These are phyloP conservation scores for Cantharis flavilabris DNA, from an alignment of 2,888 invertebrate genomes.

Conservation along the genomic window DNA sequence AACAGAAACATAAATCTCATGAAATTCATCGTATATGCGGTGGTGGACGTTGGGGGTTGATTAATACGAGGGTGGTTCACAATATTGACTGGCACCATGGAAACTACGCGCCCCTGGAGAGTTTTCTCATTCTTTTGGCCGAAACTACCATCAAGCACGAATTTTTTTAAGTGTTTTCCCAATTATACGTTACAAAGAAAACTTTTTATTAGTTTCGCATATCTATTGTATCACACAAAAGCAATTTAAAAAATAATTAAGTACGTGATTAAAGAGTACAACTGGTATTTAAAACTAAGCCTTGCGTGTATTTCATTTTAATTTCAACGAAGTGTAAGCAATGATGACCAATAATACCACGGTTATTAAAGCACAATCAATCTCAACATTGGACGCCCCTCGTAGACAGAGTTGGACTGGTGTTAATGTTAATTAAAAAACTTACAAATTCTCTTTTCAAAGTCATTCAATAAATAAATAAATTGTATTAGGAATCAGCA, in stretches of 20 bases:
- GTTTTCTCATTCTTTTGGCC: not conserved
- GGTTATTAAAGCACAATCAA: not conserved
- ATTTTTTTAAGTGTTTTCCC: not conserved
- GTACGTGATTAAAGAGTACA: not conserved
- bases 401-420: not conserved
- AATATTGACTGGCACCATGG: not conserved
- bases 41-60: not conserved
- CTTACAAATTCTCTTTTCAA: too few species aligned
- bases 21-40: not conserved
- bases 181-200: not conserved
- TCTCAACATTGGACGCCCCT: not conserved
- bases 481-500: too few species aligned
- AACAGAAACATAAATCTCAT: not conserved
- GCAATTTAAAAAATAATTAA: not conserved
- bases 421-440: too few species aligned
- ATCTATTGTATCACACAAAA: not conserved
- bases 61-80: not conserved
- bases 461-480: too few species aligned
- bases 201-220: not conserved
- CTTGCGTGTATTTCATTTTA: not conserved
- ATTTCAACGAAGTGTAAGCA: not conserved
- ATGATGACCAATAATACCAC: not conserved
- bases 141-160: not conserved
- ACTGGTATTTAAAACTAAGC: not conserved
- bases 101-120: not conserved